phyloP scores from a whole-genome alignment of 2,888 invertebrate genomes.

The Empis livida region DNA sequence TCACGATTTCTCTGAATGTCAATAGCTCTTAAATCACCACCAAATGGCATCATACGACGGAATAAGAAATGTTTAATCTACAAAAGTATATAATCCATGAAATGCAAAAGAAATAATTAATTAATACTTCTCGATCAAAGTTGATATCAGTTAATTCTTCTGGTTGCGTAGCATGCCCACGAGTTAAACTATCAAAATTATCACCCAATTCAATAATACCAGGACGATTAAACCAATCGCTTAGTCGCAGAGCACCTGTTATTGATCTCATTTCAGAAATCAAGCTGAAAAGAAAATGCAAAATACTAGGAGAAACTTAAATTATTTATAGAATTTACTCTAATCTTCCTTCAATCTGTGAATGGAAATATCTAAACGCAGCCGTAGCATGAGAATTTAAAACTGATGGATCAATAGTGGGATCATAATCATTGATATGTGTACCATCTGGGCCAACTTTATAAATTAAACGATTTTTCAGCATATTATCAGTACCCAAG shows the following conservation, averaged over 20 bases:
- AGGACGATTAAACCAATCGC: conserved; percentile 42
- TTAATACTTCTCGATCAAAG: conserved; percentile 42
- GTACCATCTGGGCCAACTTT: conserved; percentile 23
- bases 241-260: conserved; percentile 36
- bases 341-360: conserved; percentile 41
- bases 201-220: conserved; percentile 39
- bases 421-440: conserved; percentile 40
- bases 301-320: too few relatives aligned
- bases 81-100: conserved; percentile 2
- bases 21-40: conserved; percentile 64
- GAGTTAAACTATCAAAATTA: conserved; percentile 55
- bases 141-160: conserved; percentile 64
- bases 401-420: conserved; percentile 42
- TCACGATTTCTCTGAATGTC: conserved; percentile 81
- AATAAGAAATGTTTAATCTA: conserved; percentile 55
- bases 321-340: conserved; percentile 31
- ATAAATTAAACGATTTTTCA: conserved; percentile 33
- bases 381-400: conserved; percentile 50
- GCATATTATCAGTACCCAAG: conserved; percentile 34
- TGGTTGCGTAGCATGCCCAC: conserved; percentile 66
- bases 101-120: conserved; percentile 2
- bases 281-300: too few relatives aligned
- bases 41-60: conserved; percentile 58
- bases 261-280: conserved; percentile 35
- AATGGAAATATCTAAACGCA: conserved; percentile 51